Evolutionary conservation across 1,140 invertebrate species (phyloP).

Genomic region (Formica exsecta): DNA sequence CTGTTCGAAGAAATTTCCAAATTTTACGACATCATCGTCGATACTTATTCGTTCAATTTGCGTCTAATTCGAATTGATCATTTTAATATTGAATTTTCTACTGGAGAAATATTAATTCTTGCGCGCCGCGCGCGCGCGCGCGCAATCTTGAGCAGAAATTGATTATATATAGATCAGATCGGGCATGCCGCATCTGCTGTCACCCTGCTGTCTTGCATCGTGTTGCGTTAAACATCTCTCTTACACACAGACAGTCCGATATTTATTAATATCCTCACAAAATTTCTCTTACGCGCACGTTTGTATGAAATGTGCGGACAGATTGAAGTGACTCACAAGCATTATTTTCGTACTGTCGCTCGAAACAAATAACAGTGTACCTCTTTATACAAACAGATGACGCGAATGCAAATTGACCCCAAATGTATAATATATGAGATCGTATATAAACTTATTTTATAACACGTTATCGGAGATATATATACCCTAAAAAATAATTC

Average conservation of each 20-base stretch:
- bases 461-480: too few species aligned
- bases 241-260: neutral
- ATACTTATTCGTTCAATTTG: neutral
- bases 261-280: conserved; percentile 14
- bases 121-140: too few species aligned
- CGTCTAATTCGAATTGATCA: conserved; percentile 31
- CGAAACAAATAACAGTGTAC: conserved; percentile 11
- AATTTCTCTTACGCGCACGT: neutral
- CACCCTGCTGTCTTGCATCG: conserved; percentile 14
- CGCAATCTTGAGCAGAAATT: conserved; percentile 4
- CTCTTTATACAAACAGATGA: neutral
- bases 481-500: too few species aligned
- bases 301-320: conserved; percentile 1
- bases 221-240: neutral
- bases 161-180: neutral
- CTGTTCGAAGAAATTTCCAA: conserved; percentile 7
- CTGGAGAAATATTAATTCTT: neutral
- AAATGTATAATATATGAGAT: neutral
- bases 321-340: conserved; percentile 18
- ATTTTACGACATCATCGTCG: conserved; percentile 3
- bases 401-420: neutral
- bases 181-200: neutral
- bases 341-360: conserved; percentile 38
- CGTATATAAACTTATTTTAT: neutral
- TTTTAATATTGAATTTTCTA: neutral